Evolutionary conservation across 2,113 vertebrate genomes (phyloP).

Genomic region (Psittacus erithacus): DNA sequence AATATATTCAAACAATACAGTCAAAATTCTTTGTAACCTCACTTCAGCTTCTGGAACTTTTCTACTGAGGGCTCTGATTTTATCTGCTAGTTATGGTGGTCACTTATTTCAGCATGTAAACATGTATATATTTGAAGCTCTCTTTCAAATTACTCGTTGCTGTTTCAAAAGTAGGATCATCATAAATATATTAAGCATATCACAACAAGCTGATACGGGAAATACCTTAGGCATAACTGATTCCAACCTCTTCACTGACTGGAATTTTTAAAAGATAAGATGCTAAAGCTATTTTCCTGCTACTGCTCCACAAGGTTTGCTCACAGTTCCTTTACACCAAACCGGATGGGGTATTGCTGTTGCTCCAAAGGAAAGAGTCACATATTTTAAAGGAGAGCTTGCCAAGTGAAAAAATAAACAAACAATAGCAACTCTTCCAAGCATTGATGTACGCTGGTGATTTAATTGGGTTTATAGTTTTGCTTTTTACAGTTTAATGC

Average conservation of each 20-base stretch:
- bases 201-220: neutral
- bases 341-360: neutral
- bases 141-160: neutral
- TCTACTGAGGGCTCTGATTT: neutral
- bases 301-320: neutral
- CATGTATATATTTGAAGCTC: neutral
- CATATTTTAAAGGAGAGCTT: neutral
- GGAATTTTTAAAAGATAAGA: neutral
- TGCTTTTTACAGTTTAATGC: neutral
- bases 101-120: neutral
- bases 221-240: neutral
- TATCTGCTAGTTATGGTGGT: neutral
- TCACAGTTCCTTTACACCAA: neutral
- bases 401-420: neutral
- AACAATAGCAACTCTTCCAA: neutral
- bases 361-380: neutral
- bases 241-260: neutral
- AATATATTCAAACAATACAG: neutral
- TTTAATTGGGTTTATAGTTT: neutral
- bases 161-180: neutral
- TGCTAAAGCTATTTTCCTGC: neutral
- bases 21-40: neutral
- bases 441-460: neutral
- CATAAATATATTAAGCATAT: neutral
- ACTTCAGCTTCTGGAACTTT: neutral